phyloP scores from a whole-genome alignment of 1,140 invertebrate species.

The Littorina saxatilis region DNA sequence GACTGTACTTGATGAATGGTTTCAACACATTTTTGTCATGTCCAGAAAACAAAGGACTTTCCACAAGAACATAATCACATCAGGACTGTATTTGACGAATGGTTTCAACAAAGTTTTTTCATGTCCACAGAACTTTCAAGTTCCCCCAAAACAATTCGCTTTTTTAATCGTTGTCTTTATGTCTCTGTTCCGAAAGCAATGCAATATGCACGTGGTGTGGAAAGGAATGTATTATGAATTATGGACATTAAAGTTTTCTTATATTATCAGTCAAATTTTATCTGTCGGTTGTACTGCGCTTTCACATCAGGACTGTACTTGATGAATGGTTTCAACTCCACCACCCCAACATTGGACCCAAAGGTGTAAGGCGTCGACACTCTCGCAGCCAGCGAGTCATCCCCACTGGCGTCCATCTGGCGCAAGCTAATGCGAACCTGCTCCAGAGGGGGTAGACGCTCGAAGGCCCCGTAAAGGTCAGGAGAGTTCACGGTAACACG shows the following conservation, averaged over 20 bases:
- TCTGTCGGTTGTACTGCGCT: slow-evolving; percentile 38
- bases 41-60: no score
- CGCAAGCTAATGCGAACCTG: slow-evolving; percentile 60
- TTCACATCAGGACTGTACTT: slow-evolving; percentile 68
- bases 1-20: slow-evolving; percentile 73
- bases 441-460: slow-evolving; percentile 64
- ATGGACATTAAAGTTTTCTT: no score
- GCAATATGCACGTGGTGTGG: no score
- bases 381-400: slow-evolving; percentile 23
- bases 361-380: slow-evolving; percentile 8
- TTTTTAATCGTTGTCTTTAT: no score
- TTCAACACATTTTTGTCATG: no score
- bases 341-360: slow-evolving; percentile 40
- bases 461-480: slow-evolving; percentile 54
- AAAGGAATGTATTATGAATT: no score
- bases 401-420: slow-evolving; percentile 52
- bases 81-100: no score
- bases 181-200: no score
- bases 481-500: slow-evolving; percentile 62
- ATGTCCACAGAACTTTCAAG: no score
- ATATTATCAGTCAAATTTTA: slow-evolving; percentile 37
- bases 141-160: no score
- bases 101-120: no score
- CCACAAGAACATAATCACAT: no score
- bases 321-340: slow-evolving; percentile 65